A percentile compares a stretch with the other conserved stretches of the same genome.
Conservation (phyloP, 2,888 invertebrate species). For the Athrips mouffetella region DNA sequence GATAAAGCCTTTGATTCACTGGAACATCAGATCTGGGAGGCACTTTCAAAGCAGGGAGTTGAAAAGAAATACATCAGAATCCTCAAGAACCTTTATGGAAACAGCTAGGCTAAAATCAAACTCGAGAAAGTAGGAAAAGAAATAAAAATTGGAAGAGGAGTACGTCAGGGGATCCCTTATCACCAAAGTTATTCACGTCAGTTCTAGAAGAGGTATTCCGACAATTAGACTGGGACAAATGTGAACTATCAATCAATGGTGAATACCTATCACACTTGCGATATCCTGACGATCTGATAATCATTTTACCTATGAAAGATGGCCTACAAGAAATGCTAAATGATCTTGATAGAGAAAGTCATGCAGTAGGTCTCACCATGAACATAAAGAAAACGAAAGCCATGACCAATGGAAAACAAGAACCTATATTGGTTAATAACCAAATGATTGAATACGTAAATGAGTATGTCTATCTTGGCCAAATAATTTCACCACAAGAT, state of each 20-base stretch:
- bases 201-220: too few species aligned
- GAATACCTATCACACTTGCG: too few species aligned
- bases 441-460: too few species aligned
- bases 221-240: too few species aligned
- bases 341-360: conserved; percentile 6
- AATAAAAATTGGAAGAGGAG: conserved; percentile 17
- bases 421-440: too few species aligned
- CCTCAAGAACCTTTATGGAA: conserved; percentile 4
- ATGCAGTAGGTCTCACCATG: conserved; percentile 14
- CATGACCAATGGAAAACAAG: too few species aligned
- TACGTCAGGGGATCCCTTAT: conserved; percentile 21
- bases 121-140: too few species aligned
- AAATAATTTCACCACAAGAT: too few species aligned
- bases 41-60: conserved; percentile 10
- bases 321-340: conserved; percentile 15
- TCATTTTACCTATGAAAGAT: conserved; percentile 9
- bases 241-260: too few species aligned
- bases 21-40: conserved; percentile 12
- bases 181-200: conserved; percentile 17
- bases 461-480: too few species aligned
- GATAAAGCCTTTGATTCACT: too few species aligned
- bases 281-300: conserved; percentile 20
- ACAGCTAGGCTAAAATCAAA: conserved; percentile 15
- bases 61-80: conserved; percentile 14
- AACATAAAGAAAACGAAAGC: conserved; percentile 16